Conservation (phyloP, 1,140 invertebrate species). For the Aphelenchoides besseyi region DNA sequence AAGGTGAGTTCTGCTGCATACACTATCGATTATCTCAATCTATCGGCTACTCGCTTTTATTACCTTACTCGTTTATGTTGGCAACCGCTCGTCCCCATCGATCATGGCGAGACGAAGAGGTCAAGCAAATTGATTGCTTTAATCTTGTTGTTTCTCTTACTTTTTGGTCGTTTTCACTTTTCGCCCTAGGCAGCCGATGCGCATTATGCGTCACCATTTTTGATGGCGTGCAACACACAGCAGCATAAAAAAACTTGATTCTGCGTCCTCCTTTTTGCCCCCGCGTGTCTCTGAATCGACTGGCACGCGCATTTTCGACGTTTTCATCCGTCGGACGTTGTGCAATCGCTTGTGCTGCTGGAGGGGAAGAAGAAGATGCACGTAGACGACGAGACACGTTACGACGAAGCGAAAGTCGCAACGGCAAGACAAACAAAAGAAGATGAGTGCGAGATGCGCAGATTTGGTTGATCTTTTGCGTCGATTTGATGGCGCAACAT, state of each 20-base stretch:
- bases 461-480: neutral
- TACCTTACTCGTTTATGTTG: no score
- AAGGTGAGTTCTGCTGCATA: conserved; percentile 75
- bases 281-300: neutral
- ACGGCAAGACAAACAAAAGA: neutral
- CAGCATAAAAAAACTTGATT: conserved; percentile 6
- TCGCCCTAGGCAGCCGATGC: neutral
- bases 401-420: neutral
- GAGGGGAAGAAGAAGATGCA: neutral
- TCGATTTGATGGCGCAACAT: neutral
- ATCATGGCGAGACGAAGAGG: neutral
- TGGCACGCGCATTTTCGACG: neutral
- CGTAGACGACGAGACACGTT: neutral
- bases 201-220: neutral
- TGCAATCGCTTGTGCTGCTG: neutral
- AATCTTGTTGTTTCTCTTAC: neutral
- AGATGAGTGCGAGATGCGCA: conserved; percentile 8
- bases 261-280: neutral
- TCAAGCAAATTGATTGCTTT: no score
- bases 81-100: neutral
- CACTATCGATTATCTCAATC: neutral
- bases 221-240: neutral
- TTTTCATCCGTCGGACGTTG: neutral
- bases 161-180: neutral
- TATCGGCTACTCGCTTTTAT: neutral